A percentile compares a stretch with the other conserved stretches of the same genome.
These are phyloP conservation scores for Limnephilus marmoratus DNA, from an alignment of 2,888 invertebrate genomes.

Conservation along the genomic window DNA sequence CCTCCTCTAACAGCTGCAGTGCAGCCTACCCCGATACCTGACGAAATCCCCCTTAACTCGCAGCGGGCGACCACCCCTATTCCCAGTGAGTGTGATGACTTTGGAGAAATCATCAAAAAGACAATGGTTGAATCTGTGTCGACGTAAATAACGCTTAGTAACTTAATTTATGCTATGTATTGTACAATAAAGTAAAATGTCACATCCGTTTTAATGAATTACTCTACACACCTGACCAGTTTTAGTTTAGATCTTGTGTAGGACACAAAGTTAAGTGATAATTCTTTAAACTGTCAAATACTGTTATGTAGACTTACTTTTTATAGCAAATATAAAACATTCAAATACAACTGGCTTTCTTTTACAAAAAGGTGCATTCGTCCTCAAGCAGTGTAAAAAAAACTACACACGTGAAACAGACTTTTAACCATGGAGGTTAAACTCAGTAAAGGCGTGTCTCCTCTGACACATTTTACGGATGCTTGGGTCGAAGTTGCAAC, in stretches of 20 bases:
- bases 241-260: constrained; percentile 30
- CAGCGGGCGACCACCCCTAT: constrained; percentile 58
- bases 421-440: neutral
- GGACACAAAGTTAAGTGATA: constrained; percentile 4
- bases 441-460: no score
- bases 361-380: neutral
- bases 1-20: constrained; percentile 53
- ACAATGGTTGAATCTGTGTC: constrained; percentile 94
- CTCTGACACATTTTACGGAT: no score
- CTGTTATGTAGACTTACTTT: neutral
- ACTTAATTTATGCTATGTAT: constrained; percentile 38
- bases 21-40: constrained; percentile 63
- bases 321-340: neutral
- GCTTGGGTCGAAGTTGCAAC: no score
- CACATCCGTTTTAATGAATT: neutral
- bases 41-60: constrained; percentile 37
- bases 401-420: neutral
- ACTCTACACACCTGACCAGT: constrained; percentile 12
- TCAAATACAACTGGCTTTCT: neutral
- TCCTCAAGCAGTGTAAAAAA: no score
- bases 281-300: constrained; percentile 5
- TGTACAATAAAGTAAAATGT: constrained; percentile 35
- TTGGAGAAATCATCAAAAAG: constrained; percentile 94
- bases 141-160: constrained; percentile 77
- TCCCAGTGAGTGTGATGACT: constrained; percentile 78